A percentile compares a stretch with the other conserved stretches of the same genome.
Evolutionary conservation across 1,140 invertebrate genomes (phyloP).

Genomic region (Neocloeon triangulifer): DNA sequence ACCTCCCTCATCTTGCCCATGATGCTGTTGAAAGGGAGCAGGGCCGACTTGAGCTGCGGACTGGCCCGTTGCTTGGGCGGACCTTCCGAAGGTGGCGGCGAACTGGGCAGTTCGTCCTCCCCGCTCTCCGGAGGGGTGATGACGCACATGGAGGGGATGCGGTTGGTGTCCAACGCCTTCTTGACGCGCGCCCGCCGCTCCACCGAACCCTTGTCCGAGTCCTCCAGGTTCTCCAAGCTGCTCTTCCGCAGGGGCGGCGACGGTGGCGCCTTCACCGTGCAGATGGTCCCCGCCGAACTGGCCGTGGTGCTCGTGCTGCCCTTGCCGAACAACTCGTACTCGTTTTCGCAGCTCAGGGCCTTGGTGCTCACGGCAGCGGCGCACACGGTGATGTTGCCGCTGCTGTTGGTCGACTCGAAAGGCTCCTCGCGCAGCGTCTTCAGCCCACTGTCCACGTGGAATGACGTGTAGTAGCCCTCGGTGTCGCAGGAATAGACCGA

Average conservation of each 20-base stretch:
- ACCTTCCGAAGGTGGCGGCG: no score
- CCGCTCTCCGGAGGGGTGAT: constrained; percentile 70
- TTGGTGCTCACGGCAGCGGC: constrained; percentile 21
- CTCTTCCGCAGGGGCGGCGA: constrained; percentile 12
- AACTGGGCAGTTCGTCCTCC: constrained; percentile 48
- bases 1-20: not conserved
- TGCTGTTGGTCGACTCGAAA: constrained; percentile 11
- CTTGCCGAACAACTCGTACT: constrained; percentile 72
- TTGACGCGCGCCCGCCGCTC: no score
- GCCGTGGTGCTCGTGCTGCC: constrained; percentile 74
- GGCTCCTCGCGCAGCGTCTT: constrained; percentile 67
- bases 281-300: constrained; percentile 71
- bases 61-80: not conserved
- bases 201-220: no score
- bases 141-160: constrained; percentile 81
- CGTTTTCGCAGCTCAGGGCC: constrained; percentile 62
- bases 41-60: not conserved
- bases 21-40: not conserved
- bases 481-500: constrained; percentile 90
- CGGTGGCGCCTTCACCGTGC: constrained; percentile 31
- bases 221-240: no score
- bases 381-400: constrained; percentile 17
- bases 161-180: no score
- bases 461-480: constrained; percentile 92
- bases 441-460: constrained; percentile 85